A percentile compares a stretch with the other conserved stretches of the same genome.
Evolutionary conservation across 1,140 invertebrate genomes (phyloP).

Genomic region (Musca domestica): DNA sequence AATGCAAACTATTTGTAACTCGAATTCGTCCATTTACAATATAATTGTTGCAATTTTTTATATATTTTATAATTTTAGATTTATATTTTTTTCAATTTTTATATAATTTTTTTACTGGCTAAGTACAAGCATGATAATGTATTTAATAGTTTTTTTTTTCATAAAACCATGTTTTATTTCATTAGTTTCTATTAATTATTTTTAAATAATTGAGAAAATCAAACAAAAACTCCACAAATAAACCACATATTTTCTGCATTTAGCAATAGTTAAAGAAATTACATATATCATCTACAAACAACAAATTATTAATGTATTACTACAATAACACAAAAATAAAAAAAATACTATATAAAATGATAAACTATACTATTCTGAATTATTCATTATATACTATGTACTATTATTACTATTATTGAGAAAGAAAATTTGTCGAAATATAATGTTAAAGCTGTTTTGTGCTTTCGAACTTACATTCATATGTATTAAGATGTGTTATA

Average conservation of each 20-base stretch:
- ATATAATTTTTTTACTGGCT: constrained; percentile 14
- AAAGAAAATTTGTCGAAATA: not conserved
- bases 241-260: not conserved
- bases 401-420: not conserved
- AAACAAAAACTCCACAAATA: not conserved
- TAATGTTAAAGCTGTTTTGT: not conserved
- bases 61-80: constrained; percentile 24
- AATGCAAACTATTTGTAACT: constrained; percentile 30
- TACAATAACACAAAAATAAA: constrained; percentile 10
- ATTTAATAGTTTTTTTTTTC: constrained; percentile 9
- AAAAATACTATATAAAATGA: not conserved
- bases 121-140: constrained; percentile 11
- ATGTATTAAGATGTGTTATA: constrained; percentile 27
- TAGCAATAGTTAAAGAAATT: not conserved
- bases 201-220: not conserved
- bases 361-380: not conserved
- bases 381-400: not conserved
- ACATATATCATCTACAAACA: no score
- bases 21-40: constrained; percentile 50
- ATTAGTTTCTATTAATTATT: constrained; percentile 7
- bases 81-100: constrained; percentile 21
- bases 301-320: no score
- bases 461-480: not conserved
- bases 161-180: constrained; percentile 31
- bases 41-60: constrained; percentile 25